Evolutionary conservation across 2,888 invertebrate genomes (phyloP).

Genomic region (Apodemia duryi): DNA sequence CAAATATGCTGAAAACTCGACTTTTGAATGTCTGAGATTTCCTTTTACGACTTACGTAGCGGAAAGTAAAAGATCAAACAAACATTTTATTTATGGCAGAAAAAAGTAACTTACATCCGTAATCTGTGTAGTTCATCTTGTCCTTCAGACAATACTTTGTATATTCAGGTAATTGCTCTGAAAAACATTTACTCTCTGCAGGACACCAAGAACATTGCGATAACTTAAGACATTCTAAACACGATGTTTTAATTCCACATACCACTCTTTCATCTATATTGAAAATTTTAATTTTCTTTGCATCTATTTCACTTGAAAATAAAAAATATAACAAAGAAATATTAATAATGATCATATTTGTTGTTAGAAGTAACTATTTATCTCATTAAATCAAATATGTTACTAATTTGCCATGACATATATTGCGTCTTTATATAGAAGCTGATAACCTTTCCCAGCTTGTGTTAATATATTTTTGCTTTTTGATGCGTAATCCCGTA

Average conservation of each 20-base stretch:
- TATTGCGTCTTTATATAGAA: slow-evolving; percentile 43
- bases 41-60: no score
- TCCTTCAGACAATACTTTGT: slow-evolving; percentile 48
- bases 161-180: slow-evolving; percentile 39
- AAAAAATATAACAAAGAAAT: slow-evolving; percentile 19
- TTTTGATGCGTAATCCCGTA: slow-evolving; percentile 10
- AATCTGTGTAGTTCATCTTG: slow-evolving; percentile 46
- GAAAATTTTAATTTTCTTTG: slow-evolving; percentile 34
- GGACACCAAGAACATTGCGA: slow-evolving; percentile 67
- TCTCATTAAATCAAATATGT: slow-evolving; percentile 33
- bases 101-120: slow-evolving; percentile 41
- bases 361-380: slow-evolving; percentile 18
- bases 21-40: no score
- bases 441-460: slow-evolving; percentile 59
- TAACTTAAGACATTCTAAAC: slow-evolving; percentile 56
- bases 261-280: slow-evolving; percentile 53
- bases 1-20: no score
- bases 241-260: slow-evolving; percentile 57
- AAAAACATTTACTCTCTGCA: slow-evolving; percentile 54
- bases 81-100: no score
- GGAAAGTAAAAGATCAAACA: no score
- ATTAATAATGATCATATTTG: slow-evolving; percentile 23
- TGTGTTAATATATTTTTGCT: slow-evolving; percentile 33
- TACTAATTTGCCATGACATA: slow-evolving; percentile 56
- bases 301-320: neutral